Evolutionary conservation across 2,888 invertebrate species (phyloP).

Genomic region (Acleris emargana): DNA sequence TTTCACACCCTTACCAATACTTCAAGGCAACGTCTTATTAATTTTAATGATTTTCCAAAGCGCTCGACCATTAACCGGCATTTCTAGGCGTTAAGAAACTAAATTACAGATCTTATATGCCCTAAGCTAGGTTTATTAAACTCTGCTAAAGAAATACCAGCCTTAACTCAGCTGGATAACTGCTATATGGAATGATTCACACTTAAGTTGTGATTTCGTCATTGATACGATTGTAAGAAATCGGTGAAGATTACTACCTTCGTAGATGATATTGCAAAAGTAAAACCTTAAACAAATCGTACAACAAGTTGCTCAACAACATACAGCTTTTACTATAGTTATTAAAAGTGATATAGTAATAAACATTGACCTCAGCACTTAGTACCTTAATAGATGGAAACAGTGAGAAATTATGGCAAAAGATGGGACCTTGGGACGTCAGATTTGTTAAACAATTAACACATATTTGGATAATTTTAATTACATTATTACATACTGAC

Average conservation of each 20-base stretch:
- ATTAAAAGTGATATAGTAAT: constrained; percentile 4
- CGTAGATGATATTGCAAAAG: constrained; percentile 13
- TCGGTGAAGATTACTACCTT: constrained; percentile 36
- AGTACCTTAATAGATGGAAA: too few species aligned
- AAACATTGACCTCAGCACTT: too few species aligned
- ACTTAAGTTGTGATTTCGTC: constrained; percentile 38
- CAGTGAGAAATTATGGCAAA: too few species aligned
- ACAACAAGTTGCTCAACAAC: constrained; percentile 19
- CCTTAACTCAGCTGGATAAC: constrained; percentile 1
- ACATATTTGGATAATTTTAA: too few species aligned
- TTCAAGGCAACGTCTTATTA: constrained; percentile 31
- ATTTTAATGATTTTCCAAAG: constrained; percentile 33
- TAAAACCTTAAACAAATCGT: constrained; percentile 16
- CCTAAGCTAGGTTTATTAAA: constrained; percentile 29
- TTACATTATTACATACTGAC: too few species aligned
- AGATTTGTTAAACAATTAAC: too few species aligned
- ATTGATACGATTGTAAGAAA: constrained; percentile 32
- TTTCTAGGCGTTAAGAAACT: constrained; percentile 34
- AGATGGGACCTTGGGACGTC: too few species aligned
- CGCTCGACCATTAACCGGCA: constrained; percentile 17
- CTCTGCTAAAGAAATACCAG: constrained; percentile 5
- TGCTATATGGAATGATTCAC: constrained; percentile 21
- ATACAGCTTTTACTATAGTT: constrained; percentile 7
- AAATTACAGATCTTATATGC: constrained; percentile 34
- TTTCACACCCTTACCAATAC: constrained; percentile 15